phyloP scores from a whole-genome alignment of 2,797 vertebrate species.

The Phoxinus dragarum region DNA sequence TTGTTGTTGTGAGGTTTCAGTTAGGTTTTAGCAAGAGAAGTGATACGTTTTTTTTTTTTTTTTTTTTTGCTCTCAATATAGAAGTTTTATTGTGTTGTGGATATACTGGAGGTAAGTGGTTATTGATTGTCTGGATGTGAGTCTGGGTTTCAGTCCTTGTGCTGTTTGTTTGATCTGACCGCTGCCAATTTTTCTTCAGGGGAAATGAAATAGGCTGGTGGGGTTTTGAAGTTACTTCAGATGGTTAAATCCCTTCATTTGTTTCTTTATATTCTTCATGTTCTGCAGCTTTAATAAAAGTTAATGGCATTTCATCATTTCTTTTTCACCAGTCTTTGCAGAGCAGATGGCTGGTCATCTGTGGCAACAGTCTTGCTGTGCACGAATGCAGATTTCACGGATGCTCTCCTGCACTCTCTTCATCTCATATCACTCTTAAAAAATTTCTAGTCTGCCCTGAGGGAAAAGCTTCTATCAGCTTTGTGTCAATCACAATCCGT shows the following conservation, averaged over 20 bases:
- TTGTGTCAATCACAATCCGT: slow-evolving; percentile 21
- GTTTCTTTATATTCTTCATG: slow-evolving; percentile 24
- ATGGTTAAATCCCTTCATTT: slow-evolving; percentile 22
- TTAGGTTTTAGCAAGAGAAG: neutral
- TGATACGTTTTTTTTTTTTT: neutral
- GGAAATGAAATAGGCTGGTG: slow-evolving; percentile 9
- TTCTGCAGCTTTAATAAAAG: slow-evolving; percentile 33
- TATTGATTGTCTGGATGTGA: slow-evolving; percentile 44
- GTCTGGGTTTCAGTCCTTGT: slow-evolving; percentile 24
- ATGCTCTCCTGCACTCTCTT: neutral
- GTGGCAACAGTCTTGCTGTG: slow-evolving; percentile 43
- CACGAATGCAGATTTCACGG: slow-evolving; percentile 38
- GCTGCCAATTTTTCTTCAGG: neutral
- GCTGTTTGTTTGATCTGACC: slow-evolving; percentile 21
- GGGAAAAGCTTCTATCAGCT: slow-evolving; percentile 40
- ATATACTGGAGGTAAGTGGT: slow-evolving; percentile 25
- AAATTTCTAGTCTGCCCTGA: slow-evolving; percentile 11
- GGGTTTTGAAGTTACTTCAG: slow-evolving; percentile 1
- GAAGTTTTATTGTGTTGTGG: slow-evolving; percentile 40
- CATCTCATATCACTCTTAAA: slow-evolving; percentile 12
- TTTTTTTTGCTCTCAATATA: slow-evolving; percentile 22
- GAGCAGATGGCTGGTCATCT: slow-evolving; percentile 58
- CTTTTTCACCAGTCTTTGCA: slow-evolving; percentile 17
- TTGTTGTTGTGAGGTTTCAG: slow-evolving; percentile 2
- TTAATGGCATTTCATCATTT: slow-evolving; percentile 44